Conservation (phyloP, 1,140 invertebrate genomes). For the Drosophila fuyamai region DNA sequence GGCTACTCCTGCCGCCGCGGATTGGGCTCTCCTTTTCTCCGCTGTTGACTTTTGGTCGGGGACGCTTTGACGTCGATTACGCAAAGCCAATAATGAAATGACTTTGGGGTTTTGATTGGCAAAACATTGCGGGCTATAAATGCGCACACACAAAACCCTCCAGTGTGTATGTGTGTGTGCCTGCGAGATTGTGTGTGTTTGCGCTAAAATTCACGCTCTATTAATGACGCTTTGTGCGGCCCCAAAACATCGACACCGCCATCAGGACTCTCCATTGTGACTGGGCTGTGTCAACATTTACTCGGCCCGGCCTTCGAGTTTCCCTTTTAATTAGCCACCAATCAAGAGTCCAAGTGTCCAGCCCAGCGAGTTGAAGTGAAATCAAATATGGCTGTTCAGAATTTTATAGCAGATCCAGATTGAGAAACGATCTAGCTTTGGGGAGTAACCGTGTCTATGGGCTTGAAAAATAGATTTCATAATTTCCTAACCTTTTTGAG, state of each 20-base stretch:
- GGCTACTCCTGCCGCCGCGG: background rate
- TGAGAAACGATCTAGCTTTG: too few species aligned
- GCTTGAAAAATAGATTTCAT: too few species aligned
- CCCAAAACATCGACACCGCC: constrained; percentile 29
- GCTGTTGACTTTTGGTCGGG: constrained; percentile 72
- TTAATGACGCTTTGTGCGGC: constrained; percentile 57
- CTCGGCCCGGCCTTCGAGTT: constrained; percentile 62
- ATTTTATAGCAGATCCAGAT: background rate
- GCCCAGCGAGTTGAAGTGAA: constrained; percentile 2
- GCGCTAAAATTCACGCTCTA: constrained; percentile 82
- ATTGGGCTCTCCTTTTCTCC: constrained; percentile 44
- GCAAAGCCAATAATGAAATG: constrained; percentile 84
- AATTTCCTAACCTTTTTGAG: too few species aligned
- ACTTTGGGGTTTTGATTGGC: constrained; percentile 84
- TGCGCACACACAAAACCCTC: constrained; percentile 50
- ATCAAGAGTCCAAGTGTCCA: constrained; percentile 43
- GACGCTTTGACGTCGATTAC: constrained; percentile 81
- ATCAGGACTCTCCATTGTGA: constrained; percentile 36
- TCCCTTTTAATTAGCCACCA: constrained; percentile 77
- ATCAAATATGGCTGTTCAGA: constrained; percentile 6
- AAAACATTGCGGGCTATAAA: constrained; percentile 81
- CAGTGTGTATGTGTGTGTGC: background rate
- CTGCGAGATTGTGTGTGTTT: constrained; percentile 41
- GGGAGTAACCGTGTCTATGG: background rate
- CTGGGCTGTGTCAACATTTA: constrained; percentile 69